Base-by-base conservation (phyloP, 1,140 invertebrate species). In the Drosophila arawakana region DNA sequence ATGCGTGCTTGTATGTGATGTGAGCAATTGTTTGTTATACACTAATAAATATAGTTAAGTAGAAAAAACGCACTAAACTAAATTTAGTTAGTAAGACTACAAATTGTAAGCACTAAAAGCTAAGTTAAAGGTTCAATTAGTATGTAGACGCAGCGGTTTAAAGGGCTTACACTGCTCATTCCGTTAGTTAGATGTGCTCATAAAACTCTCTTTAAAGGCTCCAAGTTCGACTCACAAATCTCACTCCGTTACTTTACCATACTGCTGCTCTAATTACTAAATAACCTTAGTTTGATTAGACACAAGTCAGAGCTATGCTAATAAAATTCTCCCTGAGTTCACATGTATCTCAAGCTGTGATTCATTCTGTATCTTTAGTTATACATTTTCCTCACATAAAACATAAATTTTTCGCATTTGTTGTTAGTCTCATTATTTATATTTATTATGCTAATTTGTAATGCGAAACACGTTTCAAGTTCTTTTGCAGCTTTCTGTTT, bases 391-490 rank as follows among this genome's bases (percentile, higher is more conserved):
- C 8, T 58, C 15, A n/a, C 52, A 55, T 66, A 73, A 18, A 50
- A 63, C 49, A 39, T 41, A 50, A 50, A 58, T 44, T 55, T 43
- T 43, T 66, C 47, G 58, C 50, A 43, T 60, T 52, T 63, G 47
- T 50, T 44, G 43, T 30, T 50, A 49, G 37, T 43, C 54, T 76
- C 43, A 63, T 73, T 73, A 73, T 71, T 37, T 73, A 70, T 79
- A 49, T 82, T 66, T 74, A 73, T 73, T 70, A 76, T 75, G 69
- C 67, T 78, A 83, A 89, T 83, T 76, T 75, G 41, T 59, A 61
- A 89, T 81, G 67, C 84, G 11, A 50, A 52, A 62, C 84, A 89
- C 84, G 84, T 76, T 79, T 75, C 57, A 61, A 63, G 25, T 30
- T 58, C 35, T 47, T 58, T 62, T 62, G 18, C 61, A 58, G 34